These are phyloP conservation scores for Caenorhabditis becei DNA, from an alignment of 2,888 invertebrate species.

Conservation along the genomic window DNA sequence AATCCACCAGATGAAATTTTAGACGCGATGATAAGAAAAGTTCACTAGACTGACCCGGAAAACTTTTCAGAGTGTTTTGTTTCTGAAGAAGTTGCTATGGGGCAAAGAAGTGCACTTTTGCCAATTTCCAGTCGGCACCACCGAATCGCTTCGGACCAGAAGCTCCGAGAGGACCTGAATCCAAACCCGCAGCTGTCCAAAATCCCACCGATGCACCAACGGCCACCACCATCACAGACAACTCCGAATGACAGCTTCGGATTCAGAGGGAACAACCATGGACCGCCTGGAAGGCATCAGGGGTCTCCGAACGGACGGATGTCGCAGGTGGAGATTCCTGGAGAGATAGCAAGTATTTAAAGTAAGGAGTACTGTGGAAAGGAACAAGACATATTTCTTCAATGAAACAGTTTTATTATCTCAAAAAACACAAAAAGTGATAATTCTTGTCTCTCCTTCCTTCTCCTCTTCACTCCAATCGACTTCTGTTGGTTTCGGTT, in stretches of 20 bases:
- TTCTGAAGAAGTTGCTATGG: too few species aligned
- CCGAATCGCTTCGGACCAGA: conserved; percentile 6
- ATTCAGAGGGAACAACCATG: conserved; percentile 13
- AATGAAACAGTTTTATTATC: too few species aligned
- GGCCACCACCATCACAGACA: not conserved
- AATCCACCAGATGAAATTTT: too few species aligned
- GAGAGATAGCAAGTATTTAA: conserved; percentile 24
- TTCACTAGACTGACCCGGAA: too few species aligned
- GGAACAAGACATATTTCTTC: too few species aligned
- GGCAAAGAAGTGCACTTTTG: too few species aligned
- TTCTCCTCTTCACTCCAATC: too few species aligned
- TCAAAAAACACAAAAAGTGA: too few species aligned
- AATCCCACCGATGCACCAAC: not conserved
- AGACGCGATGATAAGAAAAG: too few species aligned
- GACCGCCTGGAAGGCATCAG: not conserved
- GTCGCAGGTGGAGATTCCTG: conserved; percentile 38
- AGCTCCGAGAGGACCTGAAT: conserved; percentile 6
- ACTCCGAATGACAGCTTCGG: conserved; percentile 8
- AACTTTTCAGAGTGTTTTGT: too few species aligned
- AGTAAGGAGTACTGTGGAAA: conserved; percentile 10
- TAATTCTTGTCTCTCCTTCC: too few species aligned
- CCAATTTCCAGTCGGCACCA: conserved; percentile 9
- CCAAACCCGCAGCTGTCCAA: not conserved
- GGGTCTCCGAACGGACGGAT: not conserved
- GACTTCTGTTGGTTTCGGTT: too few species aligned